Base-by-base conservation (phyloP, 2,113 vertebrate genomes). In the Leuciscus idus region DNA sequence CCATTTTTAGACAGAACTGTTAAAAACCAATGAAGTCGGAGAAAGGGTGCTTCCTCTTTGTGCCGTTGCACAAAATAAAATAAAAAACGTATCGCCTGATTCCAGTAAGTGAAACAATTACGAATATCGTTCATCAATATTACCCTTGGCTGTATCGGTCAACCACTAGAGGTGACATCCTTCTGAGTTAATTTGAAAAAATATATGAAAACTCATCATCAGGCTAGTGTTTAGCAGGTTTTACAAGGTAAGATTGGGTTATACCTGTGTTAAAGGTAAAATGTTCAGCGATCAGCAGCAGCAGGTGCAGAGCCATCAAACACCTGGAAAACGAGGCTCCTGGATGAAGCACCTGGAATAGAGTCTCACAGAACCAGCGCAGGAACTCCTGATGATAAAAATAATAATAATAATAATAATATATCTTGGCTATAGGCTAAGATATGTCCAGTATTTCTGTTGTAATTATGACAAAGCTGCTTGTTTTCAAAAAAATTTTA, bases 321-420 rank as follows among this genome's bases (percentile, higher is more conserved):
- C 96, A 96, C 77, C 96, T 97, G 74, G 97, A 94, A 88, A 98
- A 98, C 1, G 97, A 99, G 26, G 97, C 97, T 74, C 98, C 97
- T 3, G 97, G 96, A 90, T 96, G 95, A 46, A 99, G 86, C 4
- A 94, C 93, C 78, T 96, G 95, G 88, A 99, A 96, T 79, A 99
- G 96, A 74, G 82, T 94, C 89, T 90, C 93, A 90, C 96, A 96
- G 70, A 98, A 43, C 91, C 97, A 96, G 57, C 90, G 90, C 91
- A 99, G 91, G 87, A 99, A 98, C 90, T 93, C 95, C 98, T 99
- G 77, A 73, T 55, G 75, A 77, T 55, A 91, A 57, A 80, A 0
- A 33, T 33, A 33, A 33, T 0, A 3, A 39, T 33, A 33, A 33
- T 0, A 3, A 39, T 39, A 39, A 39, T 39, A 39, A 43, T 43